Evolutionary conservation across 1,140 invertebrate species (phyloP).

Genomic region (Dolichoris vasculosae): DNA sequence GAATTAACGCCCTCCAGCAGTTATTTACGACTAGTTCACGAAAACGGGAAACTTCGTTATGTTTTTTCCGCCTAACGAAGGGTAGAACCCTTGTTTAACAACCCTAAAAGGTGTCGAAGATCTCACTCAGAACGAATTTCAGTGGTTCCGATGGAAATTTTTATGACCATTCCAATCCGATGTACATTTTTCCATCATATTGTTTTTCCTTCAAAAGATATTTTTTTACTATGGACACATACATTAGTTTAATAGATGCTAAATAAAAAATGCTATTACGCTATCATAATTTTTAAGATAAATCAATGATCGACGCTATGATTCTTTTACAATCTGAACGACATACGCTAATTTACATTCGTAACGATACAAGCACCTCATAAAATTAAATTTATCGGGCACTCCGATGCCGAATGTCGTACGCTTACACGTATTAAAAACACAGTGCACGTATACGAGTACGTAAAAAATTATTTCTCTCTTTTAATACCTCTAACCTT

Average conservation of each 20-base stretch:
- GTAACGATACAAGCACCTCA: neutral
- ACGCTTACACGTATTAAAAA: neutral
- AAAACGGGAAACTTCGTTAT: slow-evolving; percentile 21
- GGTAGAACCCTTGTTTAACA: slow-evolving; percentile 2
- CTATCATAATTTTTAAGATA: neutral
- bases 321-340: neutral
- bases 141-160: slow-evolving; percentile 26
- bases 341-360: neutral
- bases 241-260: slow-evolving; percentile 15
- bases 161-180: slow-evolving; percentile 4
- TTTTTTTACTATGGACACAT: slow-evolving; percentile 33
- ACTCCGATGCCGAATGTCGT: neutral
- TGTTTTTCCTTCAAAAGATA: neutral
- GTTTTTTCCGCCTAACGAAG: slow-evolving; percentile 5
- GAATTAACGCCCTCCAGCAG: slow-evolving; percentile 38
- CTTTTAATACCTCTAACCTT: neutral
- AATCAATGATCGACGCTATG: neutral
- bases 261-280: neutral
- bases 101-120: slow-evolving; percentile 31
- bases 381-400: neutral
- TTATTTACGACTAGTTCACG: slow-evolving; percentile 48
- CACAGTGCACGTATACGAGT: neutral
- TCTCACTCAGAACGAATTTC: slow-evolving; percentile 31
- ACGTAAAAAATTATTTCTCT: no score
- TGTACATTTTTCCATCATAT: neutral